Evolutionary conservation across 2,797 vertebrate species (phyloP).

Genomic region (Tragelaphus eurycerus): DNA sequence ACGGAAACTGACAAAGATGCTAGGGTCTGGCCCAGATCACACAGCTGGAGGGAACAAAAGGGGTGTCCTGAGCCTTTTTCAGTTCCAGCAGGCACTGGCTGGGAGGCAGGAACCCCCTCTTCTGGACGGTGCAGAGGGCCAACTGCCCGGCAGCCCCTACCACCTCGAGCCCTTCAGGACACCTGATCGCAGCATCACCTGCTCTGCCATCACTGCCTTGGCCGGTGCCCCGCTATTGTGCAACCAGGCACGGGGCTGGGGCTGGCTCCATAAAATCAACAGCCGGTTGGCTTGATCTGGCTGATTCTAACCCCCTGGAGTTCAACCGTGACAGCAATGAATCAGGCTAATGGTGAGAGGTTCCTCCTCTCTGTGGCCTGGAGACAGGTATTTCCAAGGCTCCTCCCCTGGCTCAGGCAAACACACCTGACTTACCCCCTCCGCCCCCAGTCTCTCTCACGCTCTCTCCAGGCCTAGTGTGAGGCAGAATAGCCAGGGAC

Average conservation of each 20-base stretch:
- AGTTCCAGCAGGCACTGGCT: neutral
- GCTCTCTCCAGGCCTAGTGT: no score
- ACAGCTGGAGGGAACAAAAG: accelerated
- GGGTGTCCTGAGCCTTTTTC: neutral
- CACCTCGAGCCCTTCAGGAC: neutral
- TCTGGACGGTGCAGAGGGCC: accelerated
- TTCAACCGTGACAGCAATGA: constrained; percentile 39
- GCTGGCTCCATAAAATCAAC: neutral
- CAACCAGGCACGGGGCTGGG: neutral
- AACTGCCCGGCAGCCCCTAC: neutral
- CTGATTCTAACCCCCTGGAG: constrained; percentile 38
- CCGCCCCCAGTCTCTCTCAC: neutral
- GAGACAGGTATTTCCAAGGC: constrained; percentile 63
- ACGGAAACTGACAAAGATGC: neutral
- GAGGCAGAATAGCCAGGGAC: neutral
- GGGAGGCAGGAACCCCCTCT: neutral
- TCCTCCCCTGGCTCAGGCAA: constrained; percentile 24
- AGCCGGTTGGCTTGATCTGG: constrained; percentile 48
- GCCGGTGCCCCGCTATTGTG: neutral
- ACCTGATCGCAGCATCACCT: neutral
- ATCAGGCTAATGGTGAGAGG: constrained; percentile 45
- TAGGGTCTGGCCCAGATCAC: neutral
- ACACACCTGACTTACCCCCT: constrained; percentile 21
- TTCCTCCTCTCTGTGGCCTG: constrained; percentile 54
- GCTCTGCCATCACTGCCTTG: neutral